Percentiles rank a stretch among this genome's conserved stretches.
Conservation (phyloP, 2,888 invertebrate species). For the Nebria brevicollis region DNA sequence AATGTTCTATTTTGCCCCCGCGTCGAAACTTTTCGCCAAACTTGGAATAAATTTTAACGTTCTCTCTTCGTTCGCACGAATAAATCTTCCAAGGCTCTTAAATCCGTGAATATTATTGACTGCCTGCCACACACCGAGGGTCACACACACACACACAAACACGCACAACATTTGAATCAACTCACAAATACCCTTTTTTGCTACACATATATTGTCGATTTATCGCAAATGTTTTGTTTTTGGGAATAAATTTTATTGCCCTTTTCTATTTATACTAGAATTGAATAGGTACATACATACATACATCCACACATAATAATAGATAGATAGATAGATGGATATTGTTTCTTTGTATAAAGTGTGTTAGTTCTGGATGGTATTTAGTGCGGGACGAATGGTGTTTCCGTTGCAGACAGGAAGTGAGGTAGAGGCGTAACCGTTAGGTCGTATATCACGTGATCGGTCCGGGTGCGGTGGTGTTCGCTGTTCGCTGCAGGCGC, state of each 20-base stretch:
- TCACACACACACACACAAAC: not conserved
- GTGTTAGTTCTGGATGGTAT: not conserved
- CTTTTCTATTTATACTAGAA: not conserved
- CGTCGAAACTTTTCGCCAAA: constrained; percentile 35
- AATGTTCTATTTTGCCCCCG: constrained; percentile 34
- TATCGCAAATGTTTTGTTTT: constrained; percentile 24
- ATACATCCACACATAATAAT: too few relatives aligned
- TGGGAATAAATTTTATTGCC: constrained; percentile 32
- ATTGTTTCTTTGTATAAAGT: too few relatives aligned
- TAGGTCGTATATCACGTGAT: constrained; percentile 7
- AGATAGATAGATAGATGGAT: too few relatives aligned
- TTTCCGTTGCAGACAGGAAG: constrained; percentile 36
- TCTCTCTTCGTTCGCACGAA: constrained; percentile 31
- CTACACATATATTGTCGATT: constrained; percentile 40
- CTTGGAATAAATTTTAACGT: constrained; percentile 45
- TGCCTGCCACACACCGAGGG: constrained; percentile 18
- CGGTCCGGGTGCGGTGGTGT: constrained; percentile 20
- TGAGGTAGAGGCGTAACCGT: constrained; percentile 18
- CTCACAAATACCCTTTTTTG: constrained; percentile 39
- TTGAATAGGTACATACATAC: not conserved
- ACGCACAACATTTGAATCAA: constrained; percentile 31
- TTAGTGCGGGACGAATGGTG: not conserved
- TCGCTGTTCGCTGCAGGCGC: constrained; percentile 38
- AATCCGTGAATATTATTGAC: constrained; percentile 46
- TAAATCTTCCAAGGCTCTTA: constrained; percentile 37